Conservation (phyloP, 2,888 invertebrate genomes). For the Hoplodrina blanda region DNA sequence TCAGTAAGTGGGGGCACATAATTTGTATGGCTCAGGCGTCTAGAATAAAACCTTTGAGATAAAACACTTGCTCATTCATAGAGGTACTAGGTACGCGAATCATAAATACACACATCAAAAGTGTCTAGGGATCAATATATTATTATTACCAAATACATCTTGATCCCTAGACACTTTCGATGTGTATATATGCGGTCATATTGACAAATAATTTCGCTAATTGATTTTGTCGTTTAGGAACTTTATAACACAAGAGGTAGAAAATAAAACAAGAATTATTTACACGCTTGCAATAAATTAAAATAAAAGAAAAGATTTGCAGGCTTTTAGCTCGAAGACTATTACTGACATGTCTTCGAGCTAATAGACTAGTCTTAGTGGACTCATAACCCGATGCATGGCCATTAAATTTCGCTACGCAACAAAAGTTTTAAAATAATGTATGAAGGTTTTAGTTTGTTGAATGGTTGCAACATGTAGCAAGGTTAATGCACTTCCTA, state of each 20-base stretch:
- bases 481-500: no score
- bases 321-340: neutral
- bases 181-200: neutral
- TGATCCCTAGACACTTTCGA: no score
- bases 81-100: neutral
- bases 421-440: neutral
- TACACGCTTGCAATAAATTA: neutral
- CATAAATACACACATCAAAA: no score
- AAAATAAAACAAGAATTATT: neutral
- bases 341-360: no score
- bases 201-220: neutral
- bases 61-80: neutral
- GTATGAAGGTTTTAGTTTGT: neutral
- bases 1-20: neutral
- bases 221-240: neutral
- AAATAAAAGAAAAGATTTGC: neutral
- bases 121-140: no score
- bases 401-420: conserved; percentile 19
- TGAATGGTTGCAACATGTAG: neutral
- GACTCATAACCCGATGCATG: neutral
- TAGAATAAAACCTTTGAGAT: neutral
- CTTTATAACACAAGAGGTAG: neutral
- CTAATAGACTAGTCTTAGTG: no score
- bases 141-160: no score
- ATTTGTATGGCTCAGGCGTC: conserved; percentile 11